Conservation (phyloP, 1,140 invertebrate species). For the Aphaenogaster rudis region DNA sequence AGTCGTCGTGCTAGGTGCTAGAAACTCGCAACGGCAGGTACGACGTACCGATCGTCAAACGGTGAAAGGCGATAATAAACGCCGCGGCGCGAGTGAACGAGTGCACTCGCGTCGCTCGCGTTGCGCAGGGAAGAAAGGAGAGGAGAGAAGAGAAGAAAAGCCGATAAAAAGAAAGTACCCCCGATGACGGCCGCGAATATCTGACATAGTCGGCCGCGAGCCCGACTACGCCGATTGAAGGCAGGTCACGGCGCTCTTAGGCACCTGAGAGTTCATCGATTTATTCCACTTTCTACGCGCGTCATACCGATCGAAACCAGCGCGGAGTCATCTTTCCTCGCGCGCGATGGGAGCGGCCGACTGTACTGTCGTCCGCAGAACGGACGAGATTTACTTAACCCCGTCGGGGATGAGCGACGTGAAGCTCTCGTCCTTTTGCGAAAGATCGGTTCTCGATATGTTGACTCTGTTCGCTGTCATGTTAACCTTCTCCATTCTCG, state of each 20-base stretch:
- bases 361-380: slow-evolving; percentile 25
- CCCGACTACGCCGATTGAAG: slow-evolving; percentile 12
- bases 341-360: slow-evolving; percentile 55
- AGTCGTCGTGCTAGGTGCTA: slow-evolving; percentile 38
- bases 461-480: slow-evolving; percentile 46
- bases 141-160: slow-evolving; percentile 16
- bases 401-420: slow-evolving; percentile 27
- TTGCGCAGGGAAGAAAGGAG: neutral
- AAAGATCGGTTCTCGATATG: slow-evolving; percentile 38
- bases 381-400: slow-evolving; percentile 52
- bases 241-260: slow-evolving; percentile 43
- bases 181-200: neutral
- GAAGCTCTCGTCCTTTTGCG: slow-evolving; percentile 25
- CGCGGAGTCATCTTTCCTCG: slow-evolving; percentile 35
- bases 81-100: neutral
- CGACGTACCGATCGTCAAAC: slow-evolving; percentile 45
- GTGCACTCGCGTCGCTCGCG: neutral
- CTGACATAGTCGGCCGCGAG: slow-evolving; percentile 37
- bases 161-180: slow-evolving; percentile 10
- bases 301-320: slow-evolving; percentile 2
- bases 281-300: slow-evolving; percentile 73
- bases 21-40: slow-evolving; percentile 41
- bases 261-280: slow-evolving; percentile 63
- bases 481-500: slow-evolving; percentile 42
- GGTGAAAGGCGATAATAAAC: slow-evolving; percentile 59